phyloP scores from a whole-genome alignment of 2,113 vertebrate genomes.

The Menidia beryllina region DNA sequence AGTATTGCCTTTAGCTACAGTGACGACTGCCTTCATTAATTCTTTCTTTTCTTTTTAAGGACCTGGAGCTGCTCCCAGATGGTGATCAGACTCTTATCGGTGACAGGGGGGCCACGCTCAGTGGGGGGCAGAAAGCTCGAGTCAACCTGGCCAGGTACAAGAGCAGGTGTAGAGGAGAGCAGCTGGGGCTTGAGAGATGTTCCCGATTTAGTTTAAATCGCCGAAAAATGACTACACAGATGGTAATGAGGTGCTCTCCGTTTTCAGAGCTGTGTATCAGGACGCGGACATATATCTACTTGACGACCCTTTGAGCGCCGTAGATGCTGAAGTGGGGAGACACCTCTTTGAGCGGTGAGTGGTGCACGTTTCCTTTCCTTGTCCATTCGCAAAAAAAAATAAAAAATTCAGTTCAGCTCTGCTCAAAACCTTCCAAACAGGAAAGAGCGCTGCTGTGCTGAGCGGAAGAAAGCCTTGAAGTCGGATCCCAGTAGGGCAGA shows the following conservation, averaged over 20 bases:
- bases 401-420: not conserved
- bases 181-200: no score
- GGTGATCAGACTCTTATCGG: constrained; percentile 93
- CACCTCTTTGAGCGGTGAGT: constrained; percentile 96
- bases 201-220: no score
- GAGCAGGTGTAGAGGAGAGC: no score
- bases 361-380: not conserved
- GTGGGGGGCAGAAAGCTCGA: constrained; percentile 95
- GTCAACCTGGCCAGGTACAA: constrained; percentile 92
- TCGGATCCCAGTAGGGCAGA: not conserved
- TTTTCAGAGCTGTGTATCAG: constrained; percentile 91
- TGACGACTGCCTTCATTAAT: no score
- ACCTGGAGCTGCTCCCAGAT: constrained; percentile 88
- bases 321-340: constrained; percentile 93
- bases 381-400: no score
- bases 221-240: no score
- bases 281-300: constrained; percentile 95
- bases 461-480: not conserved
- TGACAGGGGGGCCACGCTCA: constrained; percentile 92
- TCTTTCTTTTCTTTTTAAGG: no score
- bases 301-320: constrained; percentile 95
- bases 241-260: not conserved
- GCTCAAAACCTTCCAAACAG: not conserved
- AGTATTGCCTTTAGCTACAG: no score
- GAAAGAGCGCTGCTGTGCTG: not conserved